A percentile compares a stretch with the other conserved stretches of the same genome.
These are phyloP conservation scores for Tetraodon nigroviridis DNA, from an alignment of 2,113 vertebrate genomes.

Conservation along the genomic window DNA sequence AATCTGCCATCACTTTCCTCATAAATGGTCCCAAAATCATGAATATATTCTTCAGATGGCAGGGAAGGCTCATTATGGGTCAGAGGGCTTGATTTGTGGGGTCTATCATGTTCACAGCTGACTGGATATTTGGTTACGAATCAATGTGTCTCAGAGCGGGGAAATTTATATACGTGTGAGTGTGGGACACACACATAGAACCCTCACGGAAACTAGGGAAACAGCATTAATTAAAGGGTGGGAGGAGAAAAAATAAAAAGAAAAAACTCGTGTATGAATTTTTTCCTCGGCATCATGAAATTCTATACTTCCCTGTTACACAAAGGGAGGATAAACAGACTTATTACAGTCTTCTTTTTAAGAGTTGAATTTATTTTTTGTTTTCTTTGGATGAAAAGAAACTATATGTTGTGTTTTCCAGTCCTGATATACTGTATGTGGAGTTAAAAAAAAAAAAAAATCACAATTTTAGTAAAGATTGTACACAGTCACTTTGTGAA, in stretches of 20 bases:
- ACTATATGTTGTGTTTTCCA: neutral
- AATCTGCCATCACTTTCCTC: conserved; percentile 89
- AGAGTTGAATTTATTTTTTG: no score
- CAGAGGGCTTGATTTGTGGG: conserved; percentile 48
- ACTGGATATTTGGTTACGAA: conserved; percentile 57
- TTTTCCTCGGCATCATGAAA: conserved; percentile 56
- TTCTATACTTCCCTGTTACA: conserved; percentile 41
- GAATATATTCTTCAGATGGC: conserved; percentile 66
- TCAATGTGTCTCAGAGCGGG: conserved; percentile 56
- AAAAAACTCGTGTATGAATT: conserved; percentile 36
- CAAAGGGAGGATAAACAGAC: conserved; percentile 21
- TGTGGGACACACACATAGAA: conserved; percentile 41
- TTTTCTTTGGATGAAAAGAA: neutral
- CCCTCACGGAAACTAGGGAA: conserved; percentile 50
- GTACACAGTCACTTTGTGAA: neutral
- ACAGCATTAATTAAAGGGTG: conserved; percentile 46
- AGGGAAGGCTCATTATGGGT: conserved; percentile 58
- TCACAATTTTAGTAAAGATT: neutral
- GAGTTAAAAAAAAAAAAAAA: neutral
- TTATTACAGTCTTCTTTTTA: neutral
- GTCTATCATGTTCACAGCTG: conserved; percentile 58
- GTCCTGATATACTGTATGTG: no score
- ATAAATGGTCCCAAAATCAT: conserved; percentile 78
- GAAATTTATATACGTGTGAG: conserved; percentile 61
- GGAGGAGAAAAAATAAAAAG: conserved; percentile 1